phyloP scores from a whole-genome alignment of 2,113 vertebrate genomes.

The Amphiprion ocellaris region DNA sequence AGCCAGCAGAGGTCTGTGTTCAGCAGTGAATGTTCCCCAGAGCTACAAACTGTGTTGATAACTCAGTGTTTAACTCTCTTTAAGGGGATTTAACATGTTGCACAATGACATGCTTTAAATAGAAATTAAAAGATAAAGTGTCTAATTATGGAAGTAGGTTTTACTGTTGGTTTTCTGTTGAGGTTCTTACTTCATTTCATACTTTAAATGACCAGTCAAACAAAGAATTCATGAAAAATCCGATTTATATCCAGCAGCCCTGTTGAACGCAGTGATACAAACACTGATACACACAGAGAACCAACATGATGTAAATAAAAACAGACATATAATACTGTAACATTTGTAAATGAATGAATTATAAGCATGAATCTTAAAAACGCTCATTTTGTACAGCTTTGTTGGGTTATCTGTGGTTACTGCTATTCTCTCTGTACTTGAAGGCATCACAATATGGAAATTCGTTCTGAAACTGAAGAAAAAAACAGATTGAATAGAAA shows the following conservation, averaged over 20 bases:
- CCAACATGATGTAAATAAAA: background rate
- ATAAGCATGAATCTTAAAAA: background rate
- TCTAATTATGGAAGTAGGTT: background rate
- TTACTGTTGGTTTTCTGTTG: background rate
- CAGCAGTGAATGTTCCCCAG: slow-evolving; percentile 26
- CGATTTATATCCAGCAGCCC: too few relatives aligned
- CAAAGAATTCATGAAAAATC: background rate
- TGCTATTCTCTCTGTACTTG: background rate
- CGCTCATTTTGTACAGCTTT: background rate
- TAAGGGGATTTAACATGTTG: background rate
- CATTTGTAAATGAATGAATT: background rate
- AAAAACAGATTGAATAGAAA: background rate
- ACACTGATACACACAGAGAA: too few relatives aligned
- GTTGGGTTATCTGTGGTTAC: background rate
- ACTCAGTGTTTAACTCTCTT: too few relatives aligned
- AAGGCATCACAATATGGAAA: slow-evolving; percentile 20
- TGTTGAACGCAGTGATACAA: too few relatives aligned
- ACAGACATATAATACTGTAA: background rate
- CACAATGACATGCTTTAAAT: background rate
- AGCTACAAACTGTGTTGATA: background rate
- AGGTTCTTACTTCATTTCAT: background rate
- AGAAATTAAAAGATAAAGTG: background rate
- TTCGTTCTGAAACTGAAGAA: too few relatives aligned
- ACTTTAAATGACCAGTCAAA: background rate
- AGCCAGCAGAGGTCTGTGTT: slow-evolving; percentile 71